Conservation (phyloP, 2,888 invertebrate genomes). For the Microctonus brassicae region DNA sequence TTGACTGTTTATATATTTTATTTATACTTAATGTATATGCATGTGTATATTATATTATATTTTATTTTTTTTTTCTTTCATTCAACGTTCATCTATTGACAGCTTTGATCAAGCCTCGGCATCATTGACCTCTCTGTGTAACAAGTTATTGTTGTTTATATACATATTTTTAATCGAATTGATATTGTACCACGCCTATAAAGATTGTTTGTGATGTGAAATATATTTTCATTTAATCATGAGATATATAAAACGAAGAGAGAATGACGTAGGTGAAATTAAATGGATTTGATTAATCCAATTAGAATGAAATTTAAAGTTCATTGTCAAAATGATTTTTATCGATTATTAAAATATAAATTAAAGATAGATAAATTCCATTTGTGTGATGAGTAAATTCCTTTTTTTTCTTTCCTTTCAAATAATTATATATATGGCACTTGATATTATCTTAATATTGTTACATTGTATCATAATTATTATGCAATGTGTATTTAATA, state of each 20-base stretch:
- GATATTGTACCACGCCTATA: neutral
- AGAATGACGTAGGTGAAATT: neutral
- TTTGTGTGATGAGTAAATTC: neutral
- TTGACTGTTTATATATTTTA: constrained; percentile 17
- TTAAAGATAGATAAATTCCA: neutral
- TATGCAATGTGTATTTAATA: neutral
- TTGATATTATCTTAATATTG: too few species aligned
- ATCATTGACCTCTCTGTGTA: neutral
- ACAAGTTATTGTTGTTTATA: neutral
- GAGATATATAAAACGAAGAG: neutral
- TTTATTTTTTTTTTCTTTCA: too few species aligned
- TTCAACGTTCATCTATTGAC: neutral
- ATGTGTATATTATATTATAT: neutral
- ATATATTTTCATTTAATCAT: neutral
- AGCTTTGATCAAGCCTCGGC: neutral
- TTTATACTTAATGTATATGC: neutral
- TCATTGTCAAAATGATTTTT: neutral
- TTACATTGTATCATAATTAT: neutral
- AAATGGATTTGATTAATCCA: neutral
- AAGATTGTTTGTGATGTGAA: neutral
- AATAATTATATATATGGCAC: neutral
- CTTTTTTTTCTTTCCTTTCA: neutral
- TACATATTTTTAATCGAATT: neutral
- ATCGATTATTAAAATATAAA: neutral
- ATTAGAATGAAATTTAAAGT: neutral